Evolutionary conservation across 2,113 vertebrate species (phyloP).

Genomic region (Pseudopodoces humilis): DNA sequence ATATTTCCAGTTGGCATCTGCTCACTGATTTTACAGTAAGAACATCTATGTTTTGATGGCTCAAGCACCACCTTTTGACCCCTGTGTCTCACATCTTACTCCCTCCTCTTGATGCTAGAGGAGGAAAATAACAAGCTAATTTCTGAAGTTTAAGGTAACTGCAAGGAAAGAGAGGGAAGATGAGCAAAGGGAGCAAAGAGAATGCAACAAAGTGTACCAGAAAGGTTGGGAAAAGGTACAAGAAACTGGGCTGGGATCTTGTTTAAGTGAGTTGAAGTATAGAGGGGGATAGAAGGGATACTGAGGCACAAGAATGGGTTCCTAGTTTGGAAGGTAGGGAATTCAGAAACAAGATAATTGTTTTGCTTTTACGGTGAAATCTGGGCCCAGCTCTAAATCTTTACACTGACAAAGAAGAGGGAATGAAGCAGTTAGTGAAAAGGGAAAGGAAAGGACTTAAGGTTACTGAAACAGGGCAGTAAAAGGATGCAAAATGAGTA

Average conservation of each 20-base stretch:
- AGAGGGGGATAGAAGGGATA: not conserved
- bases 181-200: not conserved
- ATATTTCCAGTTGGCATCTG: not conserved
- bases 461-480: not conserved
- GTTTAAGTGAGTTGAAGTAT: not conserved
- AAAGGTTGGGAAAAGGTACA: not conserved
- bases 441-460: not conserved
- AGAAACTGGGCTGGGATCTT: not conserved
- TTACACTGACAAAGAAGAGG: not conserved
- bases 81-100: not conserved
- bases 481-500: not conserved
- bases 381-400: not conserved
- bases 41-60: not conserved
- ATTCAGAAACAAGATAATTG: not conserved
- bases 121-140: not conserved
- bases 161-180: not conserved
- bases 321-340: not conserved
- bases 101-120: not conserved
- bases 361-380: not conserved
- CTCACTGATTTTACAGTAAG: not conserved
- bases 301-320: not conserved
- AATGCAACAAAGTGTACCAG: not conserved
- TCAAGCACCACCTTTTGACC: not conserved
- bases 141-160: not conserved
- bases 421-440: not conserved